phyloP scores from a whole-genome alignment of 2,797 vertebrate genomes.

The Muscicapa comitata region DNA sequence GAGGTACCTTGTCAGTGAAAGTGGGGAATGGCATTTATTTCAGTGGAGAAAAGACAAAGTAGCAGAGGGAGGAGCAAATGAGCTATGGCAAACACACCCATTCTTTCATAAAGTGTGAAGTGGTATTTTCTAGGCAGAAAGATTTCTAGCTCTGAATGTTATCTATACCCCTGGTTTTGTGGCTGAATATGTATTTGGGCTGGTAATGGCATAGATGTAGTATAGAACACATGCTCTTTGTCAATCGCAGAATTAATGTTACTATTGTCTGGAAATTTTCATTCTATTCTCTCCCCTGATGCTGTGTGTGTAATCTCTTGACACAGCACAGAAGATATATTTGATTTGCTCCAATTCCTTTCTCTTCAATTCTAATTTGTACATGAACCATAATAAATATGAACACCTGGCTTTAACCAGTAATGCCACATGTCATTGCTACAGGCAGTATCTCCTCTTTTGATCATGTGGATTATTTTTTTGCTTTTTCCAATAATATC shows the following conservation, averaged over 20 bases:
- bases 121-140: not conserved
- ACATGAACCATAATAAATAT: not conserved
- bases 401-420: not conserved
- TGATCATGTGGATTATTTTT: not conserved
- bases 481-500: not conserved
- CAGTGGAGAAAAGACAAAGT: not conserved
- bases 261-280: not conserved
- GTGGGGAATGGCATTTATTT: not conserved
- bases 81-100: accelerated
- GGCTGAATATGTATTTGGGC: not conserved
- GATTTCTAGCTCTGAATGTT: not conserved
- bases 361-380: not conserved
- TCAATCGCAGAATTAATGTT: not conserved
- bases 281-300: not conserved
- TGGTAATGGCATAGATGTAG: not conserved
- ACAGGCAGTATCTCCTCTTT: not conserved
- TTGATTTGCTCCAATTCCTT: conserved; percentile 3
- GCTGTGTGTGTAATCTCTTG: not conserved
- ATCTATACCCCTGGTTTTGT: not conserved
- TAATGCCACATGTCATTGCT: not conserved
- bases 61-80: not conserved
- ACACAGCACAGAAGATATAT: not conserved
- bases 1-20: not conserved
- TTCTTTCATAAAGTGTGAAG: not conserved
- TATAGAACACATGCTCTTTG: not conserved